These are phyloP conservation scores for Gymnosoma rotundatum DNA, from an alignment of 2,888 invertebrate genomes.

Conservation along the genomic window DNA sequence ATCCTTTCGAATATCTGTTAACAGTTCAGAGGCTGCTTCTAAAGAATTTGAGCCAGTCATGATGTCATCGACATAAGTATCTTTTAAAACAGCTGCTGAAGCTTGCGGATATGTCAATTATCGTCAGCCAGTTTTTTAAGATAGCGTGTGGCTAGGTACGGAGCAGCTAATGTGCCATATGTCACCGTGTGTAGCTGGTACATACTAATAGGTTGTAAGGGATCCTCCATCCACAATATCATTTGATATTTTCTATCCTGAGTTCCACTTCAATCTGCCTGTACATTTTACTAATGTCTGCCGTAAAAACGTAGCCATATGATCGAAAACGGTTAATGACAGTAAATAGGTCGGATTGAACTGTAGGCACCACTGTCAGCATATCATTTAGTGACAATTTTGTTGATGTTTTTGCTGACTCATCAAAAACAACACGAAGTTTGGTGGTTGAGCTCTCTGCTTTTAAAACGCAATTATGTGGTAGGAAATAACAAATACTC, in stretches of 20 bases:
- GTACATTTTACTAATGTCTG: slow-evolving; percentile 60
- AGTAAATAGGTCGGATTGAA: slow-evolving; percentile 60
- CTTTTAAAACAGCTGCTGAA: slow-evolving; percentile 37
- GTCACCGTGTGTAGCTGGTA: neutral
- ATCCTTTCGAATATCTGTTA: slow-evolving; percentile 10
- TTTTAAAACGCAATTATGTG: too few species aligned
- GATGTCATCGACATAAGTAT: slow-evolving; percentile 71
- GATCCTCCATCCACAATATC: slow-evolving; percentile 5
- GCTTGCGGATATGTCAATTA: slow-evolving; percentile 59
- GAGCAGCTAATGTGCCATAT: neutral
- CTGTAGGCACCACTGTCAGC: slow-evolving; percentile 62
- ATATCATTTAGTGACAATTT: neutral
- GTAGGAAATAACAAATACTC: too few species aligned
- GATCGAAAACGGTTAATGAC: slow-evolving; percentile 58
- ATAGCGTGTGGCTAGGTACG: neutral
- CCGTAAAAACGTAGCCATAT: slow-evolving; percentile 19
- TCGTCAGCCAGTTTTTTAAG: neutral
- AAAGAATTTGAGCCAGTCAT: slow-evolving; percentile 62
- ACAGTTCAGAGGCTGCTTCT: slow-evolving; percentile 42
- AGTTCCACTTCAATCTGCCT: slow-evolving; percentile 60
- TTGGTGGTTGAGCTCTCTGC: too few species aligned
- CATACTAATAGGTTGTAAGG: neutral
- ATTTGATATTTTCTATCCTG: slow-evolving; percentile 62
- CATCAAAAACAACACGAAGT: too few species aligned
- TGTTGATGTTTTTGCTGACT: too few species aligned